These are phyloP conservation scores for Nephrotoma flavescens DNA, from an alignment of 2,888 invertebrate species.

Conservation along the genomic window DNA sequence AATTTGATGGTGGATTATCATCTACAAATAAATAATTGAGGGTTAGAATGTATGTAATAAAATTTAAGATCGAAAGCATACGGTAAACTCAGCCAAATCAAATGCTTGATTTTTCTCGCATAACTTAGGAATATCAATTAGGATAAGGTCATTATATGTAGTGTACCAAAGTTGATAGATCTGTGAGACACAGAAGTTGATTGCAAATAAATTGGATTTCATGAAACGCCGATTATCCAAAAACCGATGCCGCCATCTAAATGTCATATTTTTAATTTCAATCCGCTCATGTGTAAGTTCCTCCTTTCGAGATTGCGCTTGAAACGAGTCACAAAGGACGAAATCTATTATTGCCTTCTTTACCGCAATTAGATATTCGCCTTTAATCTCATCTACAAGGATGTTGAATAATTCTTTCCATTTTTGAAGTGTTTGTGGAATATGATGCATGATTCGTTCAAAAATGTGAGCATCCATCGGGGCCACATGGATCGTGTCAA, in stretches of 20 bases:
- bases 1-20: constrained; percentile 39
- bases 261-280: constrained; percentile 45
- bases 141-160: constrained; percentile 43
- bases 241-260: constrained; percentile 47
- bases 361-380: constrained; percentile 74
- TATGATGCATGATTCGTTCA: constrained; percentile 45
- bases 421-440: constrained; percentile 45
- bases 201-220: constrained; percentile 49
- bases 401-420: constrained; percentile 43
- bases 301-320: constrained; percentile 20
- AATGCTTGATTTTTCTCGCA: constrained; percentile 22
- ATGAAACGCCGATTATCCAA: constrained; percentile 34
- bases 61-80: constrained; percentile 13
- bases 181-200: constrained; percentile 69
- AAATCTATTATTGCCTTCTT: constrained; percentile 89
- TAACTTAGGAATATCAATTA: constrained; percentile 30
- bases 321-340: constrained; percentile 62
- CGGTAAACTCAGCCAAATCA: constrained; percentile 27
- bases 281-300: constrained; percentile 39
- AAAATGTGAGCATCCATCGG: constrained; percentile 64
- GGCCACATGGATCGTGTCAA: constrained; percentile 79
- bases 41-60: background rate
- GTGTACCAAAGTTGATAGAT: constrained; percentile 69
- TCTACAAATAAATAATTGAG: constrained; percentile 15
- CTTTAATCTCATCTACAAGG: constrained; percentile 63